phyloP scores from a whole-genome alignment of 2,113 vertebrate genomes.

The Oryzias celebensis region DNA sequence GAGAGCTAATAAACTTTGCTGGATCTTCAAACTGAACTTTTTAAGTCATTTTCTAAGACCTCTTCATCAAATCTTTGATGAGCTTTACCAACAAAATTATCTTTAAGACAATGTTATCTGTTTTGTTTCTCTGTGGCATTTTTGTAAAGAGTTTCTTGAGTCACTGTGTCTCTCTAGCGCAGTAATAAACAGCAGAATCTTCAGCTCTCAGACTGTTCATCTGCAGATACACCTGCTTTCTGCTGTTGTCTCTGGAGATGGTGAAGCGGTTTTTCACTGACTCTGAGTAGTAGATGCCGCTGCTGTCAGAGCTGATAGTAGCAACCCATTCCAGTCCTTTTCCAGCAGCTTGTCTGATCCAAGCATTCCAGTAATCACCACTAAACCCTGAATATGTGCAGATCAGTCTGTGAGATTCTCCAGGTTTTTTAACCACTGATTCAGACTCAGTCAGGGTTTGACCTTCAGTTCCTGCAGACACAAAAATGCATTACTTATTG shows the following conservation, averaged over 20 bases:
- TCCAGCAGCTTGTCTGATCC: constrained; percentile 8
- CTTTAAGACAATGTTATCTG: no score
- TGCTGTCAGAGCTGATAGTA: no score
- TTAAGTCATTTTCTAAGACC: neutral
- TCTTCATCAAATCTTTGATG: no score
- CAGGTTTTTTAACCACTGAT: constrained; percentile 14
- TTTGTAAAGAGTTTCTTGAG: no score
- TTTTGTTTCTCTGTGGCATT: no score
- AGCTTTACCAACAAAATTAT: no score
- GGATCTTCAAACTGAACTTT: no score
- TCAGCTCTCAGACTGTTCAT: neutral
- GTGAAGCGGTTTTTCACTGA: neutral
- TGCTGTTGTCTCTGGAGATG: neutral
- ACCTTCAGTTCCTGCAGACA: constrained; percentile 3
- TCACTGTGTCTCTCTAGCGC: no score
- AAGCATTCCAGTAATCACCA: neutral
- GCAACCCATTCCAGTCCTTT: constrained; percentile 11
- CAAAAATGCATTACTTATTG: no score
- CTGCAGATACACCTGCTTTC: no score
- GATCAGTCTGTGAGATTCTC: constrained; percentile 26
- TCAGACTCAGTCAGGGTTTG: constrained; percentile 2
- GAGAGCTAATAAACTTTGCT: no score
- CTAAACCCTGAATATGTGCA: constrained; percentile 9
- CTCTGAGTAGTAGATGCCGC: neutral
- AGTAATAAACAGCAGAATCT: no score